A percentile compares a stretch with the other conserved stretches of the same genome.
Evolutionary conservation across 53 echinoderm and acorn worm species (phyloP).

Genomic region (Zoroaster sp.): DNA sequence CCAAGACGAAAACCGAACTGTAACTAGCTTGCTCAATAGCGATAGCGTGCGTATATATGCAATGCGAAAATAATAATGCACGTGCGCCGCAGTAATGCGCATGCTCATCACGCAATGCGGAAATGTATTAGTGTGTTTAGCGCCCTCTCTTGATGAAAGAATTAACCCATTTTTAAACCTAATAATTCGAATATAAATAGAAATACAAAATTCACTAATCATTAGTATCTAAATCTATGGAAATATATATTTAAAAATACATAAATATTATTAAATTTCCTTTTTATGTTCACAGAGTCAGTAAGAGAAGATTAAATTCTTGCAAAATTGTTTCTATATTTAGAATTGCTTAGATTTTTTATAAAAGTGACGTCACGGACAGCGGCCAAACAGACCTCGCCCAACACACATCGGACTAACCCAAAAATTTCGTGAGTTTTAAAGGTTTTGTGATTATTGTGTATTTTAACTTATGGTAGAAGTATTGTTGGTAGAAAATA

Average conservation of each 20-base stretch:
- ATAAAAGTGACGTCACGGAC: conserved; percentile 49
- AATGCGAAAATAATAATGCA: no score
- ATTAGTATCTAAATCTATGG: background rate
- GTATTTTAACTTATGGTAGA: background rate
- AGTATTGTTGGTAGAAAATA: background rate
- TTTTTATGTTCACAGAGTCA: background rate
- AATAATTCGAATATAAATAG: background rate
- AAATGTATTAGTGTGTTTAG: no score
- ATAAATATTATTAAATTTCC: background rate
- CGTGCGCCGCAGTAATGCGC: no score
- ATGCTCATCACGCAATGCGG: no score
- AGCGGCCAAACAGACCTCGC: conserved; percentile 28
- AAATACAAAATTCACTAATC: background rate
- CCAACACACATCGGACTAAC: conserved; percentile 19
- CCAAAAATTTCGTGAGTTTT: conserved; percentile 9
- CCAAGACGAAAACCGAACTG: background rate
- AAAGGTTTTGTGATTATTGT: background rate
- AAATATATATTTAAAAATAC: background rate
- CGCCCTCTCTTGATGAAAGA: conserved; percentile 40
- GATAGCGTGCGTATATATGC: no score
- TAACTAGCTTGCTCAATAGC: no score
- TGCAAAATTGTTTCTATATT: background rate
- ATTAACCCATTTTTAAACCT: background rate
- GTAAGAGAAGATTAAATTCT: background rate
- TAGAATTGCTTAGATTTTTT: conserved; percentile 35